Conservation (phyloP, 2,888 invertebrate genomes). For the Euzophera pinguis region DNA sequence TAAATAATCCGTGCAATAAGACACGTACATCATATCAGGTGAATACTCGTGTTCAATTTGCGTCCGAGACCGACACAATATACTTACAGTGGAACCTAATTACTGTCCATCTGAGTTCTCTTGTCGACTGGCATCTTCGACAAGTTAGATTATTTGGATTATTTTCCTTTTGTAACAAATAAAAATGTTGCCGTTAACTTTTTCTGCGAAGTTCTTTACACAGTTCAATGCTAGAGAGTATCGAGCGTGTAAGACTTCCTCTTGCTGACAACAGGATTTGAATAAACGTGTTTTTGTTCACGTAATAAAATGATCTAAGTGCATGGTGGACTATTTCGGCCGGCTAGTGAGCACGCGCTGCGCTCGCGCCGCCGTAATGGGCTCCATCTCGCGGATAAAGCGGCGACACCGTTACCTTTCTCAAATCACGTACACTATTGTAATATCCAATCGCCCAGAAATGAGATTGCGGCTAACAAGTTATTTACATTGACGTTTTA, state of each 20-base stretch:
- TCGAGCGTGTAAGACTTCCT: conserved; percentile 17
- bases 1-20: conserved; percentile 74
- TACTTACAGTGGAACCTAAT: conserved; percentile 56
- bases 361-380: conserved; percentile 53
- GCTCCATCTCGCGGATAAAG: conserved; percentile 76
- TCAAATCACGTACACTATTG: conserved; percentile 80
- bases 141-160: conserved; percentile 23
- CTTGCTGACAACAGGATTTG: conserved; percentile 23
- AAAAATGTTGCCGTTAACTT: conserved; percentile 20
- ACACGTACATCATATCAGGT: conserved; percentile 67
- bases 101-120: conserved; percentile 43
- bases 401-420: conserved; percentile 78
- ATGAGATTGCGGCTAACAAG: conserved; percentile 81
- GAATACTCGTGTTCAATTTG: conserved; percentile 71
- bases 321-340: conserved; percentile 27
- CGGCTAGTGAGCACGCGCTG: conserved; percentile 45
- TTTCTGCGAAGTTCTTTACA: conserved; percentile 25
- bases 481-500: conserved; percentile 81
- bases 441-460: conserved; percentile 79
- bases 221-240: conserved; percentile 21
- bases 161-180: conserved; percentile 27
- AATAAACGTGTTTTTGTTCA: conserved; percentile 44
- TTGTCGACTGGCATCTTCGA: conserved; percentile 43
- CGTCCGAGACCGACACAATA: conserved; percentile 54
- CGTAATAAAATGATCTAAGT: conserved; percentile 50